A percentile compares a stretch with the other conserved stretches of the same genome.
Conservation (phyloP, 2,888 invertebrate genomes). For the Cheilosia grossa region DNA sequence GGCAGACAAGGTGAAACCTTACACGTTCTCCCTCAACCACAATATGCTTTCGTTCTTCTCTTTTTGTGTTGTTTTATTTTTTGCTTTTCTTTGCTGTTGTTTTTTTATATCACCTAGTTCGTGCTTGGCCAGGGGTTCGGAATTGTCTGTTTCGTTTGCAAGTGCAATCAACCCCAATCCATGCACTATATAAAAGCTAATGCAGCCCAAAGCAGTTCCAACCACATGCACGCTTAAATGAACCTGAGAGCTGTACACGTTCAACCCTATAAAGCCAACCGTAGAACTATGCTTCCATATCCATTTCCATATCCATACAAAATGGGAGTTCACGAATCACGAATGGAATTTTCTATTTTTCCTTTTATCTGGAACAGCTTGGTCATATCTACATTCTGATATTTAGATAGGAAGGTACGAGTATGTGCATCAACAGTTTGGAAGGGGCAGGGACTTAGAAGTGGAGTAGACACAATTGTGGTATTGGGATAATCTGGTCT, state of each 20-base stretch:
- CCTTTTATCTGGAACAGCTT: constrained; percentile 53
- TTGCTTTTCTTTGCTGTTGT: constrained; percentile 13
- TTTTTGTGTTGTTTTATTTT: constrained; percentile 17
- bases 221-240: constrained; percentile 56
- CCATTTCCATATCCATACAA: constrained; percentile 14
- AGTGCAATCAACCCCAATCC: constrained; percentile 74
- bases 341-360: constrained; percentile 21
- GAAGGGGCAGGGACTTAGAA: constrained; percentile 14
- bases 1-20: constrained; percentile 75
- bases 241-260: constrained; percentile 36
- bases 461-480: constrained; percentile 1
- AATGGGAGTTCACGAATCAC: constrained; percentile 54
- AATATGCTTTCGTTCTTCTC: constrained; percentile 46
- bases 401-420: background rate
- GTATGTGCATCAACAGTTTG: constrained; percentile 28
- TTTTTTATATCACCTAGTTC: constrained; percentile 50
- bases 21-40: constrained; percentile 62
- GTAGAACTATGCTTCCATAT: constrained; percentile 7
- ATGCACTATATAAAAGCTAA: constrained; percentile 69
- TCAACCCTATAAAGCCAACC: constrained; percentile 2
- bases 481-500: background rate
- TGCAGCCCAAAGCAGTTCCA: constrained; percentile 69
- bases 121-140: constrained; percentile 41
- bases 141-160: constrained; percentile 70
- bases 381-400: background rate